Conservation (phyloP, 2,888 invertebrate species). For the Lypha dubia region DNA sequence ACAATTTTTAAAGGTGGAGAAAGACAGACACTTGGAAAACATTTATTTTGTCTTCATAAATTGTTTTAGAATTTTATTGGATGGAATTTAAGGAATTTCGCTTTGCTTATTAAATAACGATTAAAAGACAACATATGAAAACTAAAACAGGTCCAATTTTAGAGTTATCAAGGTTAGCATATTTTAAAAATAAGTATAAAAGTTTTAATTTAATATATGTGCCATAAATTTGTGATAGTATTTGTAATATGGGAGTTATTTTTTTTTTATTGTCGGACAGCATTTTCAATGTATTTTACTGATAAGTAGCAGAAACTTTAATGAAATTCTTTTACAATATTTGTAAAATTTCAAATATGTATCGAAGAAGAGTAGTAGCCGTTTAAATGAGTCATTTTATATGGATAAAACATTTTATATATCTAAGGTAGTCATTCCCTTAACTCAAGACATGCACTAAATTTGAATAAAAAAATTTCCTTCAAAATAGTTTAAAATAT, state of each 20-base stretch:
- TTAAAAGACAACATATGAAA: slow-evolving; percentile 11
- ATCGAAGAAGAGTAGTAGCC: too few relatives aligned
- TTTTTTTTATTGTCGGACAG: neutral
- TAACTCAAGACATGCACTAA: too few relatives aligned
- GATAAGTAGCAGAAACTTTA: neutral
- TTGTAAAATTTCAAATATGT: too few relatives aligned
- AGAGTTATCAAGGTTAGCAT: slow-evolving; percentile 18
- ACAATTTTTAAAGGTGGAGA: slow-evolving; percentile 23
- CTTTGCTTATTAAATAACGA: slow-evolving; percentile 30
- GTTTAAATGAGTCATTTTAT: too few relatives aligned
- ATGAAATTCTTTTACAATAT: too few relatives aligned
- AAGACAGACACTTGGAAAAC: slow-evolving; percentile 29
- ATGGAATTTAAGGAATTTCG: slow-evolving; percentile 65
- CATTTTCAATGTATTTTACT: neutral
- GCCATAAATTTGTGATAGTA: slow-evolving; percentile 1
- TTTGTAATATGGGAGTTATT: neutral
- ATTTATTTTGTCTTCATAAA: slow-evolving; percentile 50
- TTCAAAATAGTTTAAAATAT: too few relatives aligned
- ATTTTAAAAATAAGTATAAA: neutral
- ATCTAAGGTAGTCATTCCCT: too few relatives aligned
- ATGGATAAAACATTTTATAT: too few relatives aligned
- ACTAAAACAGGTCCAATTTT: slow-evolving; percentile 45
- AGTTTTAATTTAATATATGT: slow-evolving; percentile 1
- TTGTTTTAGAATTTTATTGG: slow-evolving; percentile 58
- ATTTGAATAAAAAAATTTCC: too few relatives aligned